A percentile compares a stretch with the other conserved stretches of the same genome.
Evolutionary conservation across 2,797 vertebrate genomes (phyloP).

Genomic region (Phrynocephalus forsythii): DNA sequence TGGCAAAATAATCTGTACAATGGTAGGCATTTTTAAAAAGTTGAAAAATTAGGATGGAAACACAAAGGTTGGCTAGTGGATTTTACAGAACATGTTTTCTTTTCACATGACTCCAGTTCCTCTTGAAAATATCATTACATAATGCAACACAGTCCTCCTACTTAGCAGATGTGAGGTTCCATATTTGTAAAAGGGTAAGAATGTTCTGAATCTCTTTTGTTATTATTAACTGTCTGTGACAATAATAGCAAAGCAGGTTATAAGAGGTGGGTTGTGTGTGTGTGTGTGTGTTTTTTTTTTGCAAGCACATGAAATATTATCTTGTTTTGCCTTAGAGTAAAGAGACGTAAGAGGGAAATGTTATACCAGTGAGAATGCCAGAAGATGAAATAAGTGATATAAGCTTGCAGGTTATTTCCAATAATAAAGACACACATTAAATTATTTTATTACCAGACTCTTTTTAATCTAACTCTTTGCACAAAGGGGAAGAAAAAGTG

Average conservation of each 20-base stretch:
- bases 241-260: too few species aligned
- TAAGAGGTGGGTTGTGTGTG: constrained; percentile 22
- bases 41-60: constrained; percentile 1
- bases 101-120: constrained; percentile 6
- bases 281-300: constrained; percentile 1
- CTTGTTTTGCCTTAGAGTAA: not conserved
- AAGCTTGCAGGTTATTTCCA: constrained; percentile 4
- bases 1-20: too few species aligned
- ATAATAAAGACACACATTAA: too few species aligned
- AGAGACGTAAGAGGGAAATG: constrained; percentile 1
- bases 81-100: not conserved
- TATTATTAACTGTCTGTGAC: not conserved
- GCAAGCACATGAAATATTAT: constrained; percentile 9
- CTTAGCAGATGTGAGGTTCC: not conserved
- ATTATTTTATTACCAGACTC: not conserved
- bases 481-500: not conserved
- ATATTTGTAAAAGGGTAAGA: constrained; percentile 1
- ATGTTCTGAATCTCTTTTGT: constrained; percentile 18
- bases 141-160: constrained; percentile 12
- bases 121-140: constrained; percentile 33
- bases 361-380: not conserved
- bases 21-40: not conserved
- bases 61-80: not conserved
- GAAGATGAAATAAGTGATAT: not conserved
- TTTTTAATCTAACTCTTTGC: not conserved